Evolutionary conservation across 2,888 invertebrate genomes (phyloP), one percentile per base, ranked within the genome.

Genomic region (Pasiphila rectangulata): DNA sequence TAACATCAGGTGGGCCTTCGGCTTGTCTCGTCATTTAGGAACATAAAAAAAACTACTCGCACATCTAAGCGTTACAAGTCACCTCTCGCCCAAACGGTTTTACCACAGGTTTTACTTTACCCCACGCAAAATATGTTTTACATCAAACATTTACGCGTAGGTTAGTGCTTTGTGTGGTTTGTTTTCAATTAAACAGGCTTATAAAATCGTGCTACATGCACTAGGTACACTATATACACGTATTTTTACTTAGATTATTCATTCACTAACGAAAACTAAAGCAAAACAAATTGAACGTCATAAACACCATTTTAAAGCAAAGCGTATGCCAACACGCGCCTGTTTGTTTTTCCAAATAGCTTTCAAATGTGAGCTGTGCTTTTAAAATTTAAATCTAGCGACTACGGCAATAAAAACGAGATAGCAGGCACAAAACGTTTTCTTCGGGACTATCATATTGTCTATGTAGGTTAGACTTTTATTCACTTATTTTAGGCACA

Each of bases 261-360:
- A 24, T n/a, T n/a, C n/a, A n/a, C n/a, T n/a, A n/a, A n/a, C 5
- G 5, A 24, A 24, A 10, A 10, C 9, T 24, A 10, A n/a, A n/a
- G 10, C 7, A 16, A 29, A 15, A 15, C 9, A 4, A n/a, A 25
- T 6, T 12, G 12, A n/a, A 12, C 12, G 5, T 6, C 1, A 12
- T 6, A 25, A 9, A 12, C 25, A 2, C 10, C 10, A 12, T 12
- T 6, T 6, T 12, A 9, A 30, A 15, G 9, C 7, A 17, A 15
- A 9, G 4, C 17, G 4, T 5, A 9, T 30, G 30, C 30, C 4
- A 15, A 15, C 30, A 4, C 17, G 24, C 15, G 16, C 9, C 23
- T 17, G 32, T n/a, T 32, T 32, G 37, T 25, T 38, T 38, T 38
- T 32, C 4, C 35, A 15, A 42, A 42, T 35, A 42, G 35, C 17